These are phyloP conservation scores for Heteractis magnifica DNA, from an alignment of 92 coral and sea anemone genomes.

Conservation along the genomic window DNA sequence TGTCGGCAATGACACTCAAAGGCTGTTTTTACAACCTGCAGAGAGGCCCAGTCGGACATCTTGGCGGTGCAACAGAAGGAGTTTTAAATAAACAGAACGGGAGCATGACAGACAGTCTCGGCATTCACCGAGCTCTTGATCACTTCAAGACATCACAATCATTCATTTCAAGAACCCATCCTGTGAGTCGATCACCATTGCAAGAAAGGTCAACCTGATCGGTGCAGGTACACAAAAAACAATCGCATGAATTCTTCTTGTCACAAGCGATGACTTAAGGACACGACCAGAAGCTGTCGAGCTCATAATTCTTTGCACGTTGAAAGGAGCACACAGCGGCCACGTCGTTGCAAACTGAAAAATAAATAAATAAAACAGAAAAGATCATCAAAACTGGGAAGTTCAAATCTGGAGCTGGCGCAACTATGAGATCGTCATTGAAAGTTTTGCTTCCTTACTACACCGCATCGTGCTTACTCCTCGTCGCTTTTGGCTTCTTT, in stretches of 20 bases:
- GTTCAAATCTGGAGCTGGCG: neutral
- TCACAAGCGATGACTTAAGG: conserved; percentile 18
- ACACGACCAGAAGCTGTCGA: neutral
- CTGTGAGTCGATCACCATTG: conserved; percentile 23
- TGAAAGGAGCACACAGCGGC: neutral
- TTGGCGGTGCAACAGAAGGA: conserved; percentile 27
- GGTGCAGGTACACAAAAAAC: conserved; percentile 15
- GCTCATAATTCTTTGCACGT: conserved; percentile 2
- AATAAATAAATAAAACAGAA: neutral
- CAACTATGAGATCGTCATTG: conserved; percentile 29
- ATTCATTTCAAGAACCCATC: conserved; percentile 22
- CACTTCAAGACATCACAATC: conserved; percentile 16
- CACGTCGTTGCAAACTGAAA: neutral
- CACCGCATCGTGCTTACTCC: conserved; percentile 38
- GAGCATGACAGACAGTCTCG: conserved; percentile 27
- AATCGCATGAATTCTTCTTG: conserved; percentile 22
- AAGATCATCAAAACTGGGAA: neutral
- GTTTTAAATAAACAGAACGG: conserved; percentile 14
- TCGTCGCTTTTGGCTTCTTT: conserved; percentile 55
- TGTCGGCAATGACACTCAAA: conserved; percentile 37
- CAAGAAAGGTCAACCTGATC: conserved; percentile 22
- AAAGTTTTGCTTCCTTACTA: conserved; percentile 52
- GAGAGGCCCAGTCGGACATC: conserved; percentile 24
- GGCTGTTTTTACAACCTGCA: conserved; percentile 27
- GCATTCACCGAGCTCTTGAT: conserved; percentile 30